These are phyloP conservation scores for Barnardius zonarius DNA, from an alignment of 2,113 vertebrate species.

Conservation along the genomic window DNA sequence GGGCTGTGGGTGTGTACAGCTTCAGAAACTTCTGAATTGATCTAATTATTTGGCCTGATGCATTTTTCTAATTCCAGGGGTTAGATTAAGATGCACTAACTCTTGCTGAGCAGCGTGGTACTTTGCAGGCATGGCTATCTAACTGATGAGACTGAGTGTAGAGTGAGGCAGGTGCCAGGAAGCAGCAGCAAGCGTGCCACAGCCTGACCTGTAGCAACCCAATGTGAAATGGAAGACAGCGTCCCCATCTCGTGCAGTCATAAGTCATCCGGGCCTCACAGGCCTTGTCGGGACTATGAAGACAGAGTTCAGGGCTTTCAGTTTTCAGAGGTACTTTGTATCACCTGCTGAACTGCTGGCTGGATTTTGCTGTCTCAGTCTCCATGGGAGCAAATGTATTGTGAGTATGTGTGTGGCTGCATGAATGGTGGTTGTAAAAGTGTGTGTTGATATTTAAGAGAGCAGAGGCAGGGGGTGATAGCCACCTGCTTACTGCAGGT, in stretches of 20 bases:
- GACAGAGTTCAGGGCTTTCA: neutral
- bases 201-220: neutral
- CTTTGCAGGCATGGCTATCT: neutral
- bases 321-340: neutral
- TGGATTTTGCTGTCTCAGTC: neutral
- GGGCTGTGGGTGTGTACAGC: neutral
- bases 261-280: constrained; percentile 24
- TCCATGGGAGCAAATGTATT: accelerated
- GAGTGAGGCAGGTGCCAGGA: neutral
- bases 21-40: neutral
- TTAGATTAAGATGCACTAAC: neutral
- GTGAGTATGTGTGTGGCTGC: neutral
- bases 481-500: neutral
- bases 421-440: neutral
- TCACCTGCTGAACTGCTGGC: neutral
- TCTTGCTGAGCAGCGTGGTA: neutral
- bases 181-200: neutral
- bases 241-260: neutral
- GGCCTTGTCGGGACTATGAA: neutral
- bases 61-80: neutral
- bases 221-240: neutral
- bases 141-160: neutral
- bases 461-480: neutral
- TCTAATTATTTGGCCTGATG: neutral
- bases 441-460: neutral